Evolutionary conservation across 2,888 invertebrate species (phyloP), one percentile per base, ranked within the genome.

Genomic region (Nebria brevicollis): DNA sequence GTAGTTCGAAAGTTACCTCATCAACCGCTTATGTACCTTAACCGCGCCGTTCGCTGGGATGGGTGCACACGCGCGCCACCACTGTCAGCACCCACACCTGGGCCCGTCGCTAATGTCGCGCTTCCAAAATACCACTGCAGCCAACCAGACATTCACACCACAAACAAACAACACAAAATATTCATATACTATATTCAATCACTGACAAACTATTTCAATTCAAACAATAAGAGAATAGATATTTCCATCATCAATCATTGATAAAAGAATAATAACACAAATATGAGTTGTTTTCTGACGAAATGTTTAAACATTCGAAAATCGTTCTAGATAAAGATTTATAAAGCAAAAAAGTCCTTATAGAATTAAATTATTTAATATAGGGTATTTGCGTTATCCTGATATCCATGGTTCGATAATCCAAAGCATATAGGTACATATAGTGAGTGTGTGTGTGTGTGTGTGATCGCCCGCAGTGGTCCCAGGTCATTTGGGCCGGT

Each of bases 1-100:
- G 81, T 72, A 81, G 75, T 72, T 75, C 72, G 81, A 81, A 34
- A 66, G 80, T 25, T 72, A n/a, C 72, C 20, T 68, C 72, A 15
- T 10, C 72, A 11, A 80, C 74, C 70, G 41, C 15, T n/a, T 41
- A 11, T 72, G 13, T 25, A 15, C 11, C 15, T 34, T 41, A 4
- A n/a, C 26, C 8, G 43, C 42, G 73, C 34, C 34, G 34, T 34
- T 34, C 34, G 34, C 5, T 73, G 73, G n/a, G 73, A 41, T 15
- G 34, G n/a, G 41, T 41, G 64, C 75, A 75, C 75, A 65, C 75
- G 34, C 75, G 54, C 65, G 41, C 64, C 11, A 20, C 43, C 54
- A 20, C 75, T 75, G 75, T 75, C 75, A 75, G 75, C 75, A 75
- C 75, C 75, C 75, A 75, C 75, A 75, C 75, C 75, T 73, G 42